A percentile compares a stretch with the other conserved stretches of the same genome.
Evolutionary conservation across 1,140 invertebrate species (phyloP).

Genomic region (Coptotermes formosanus): DNA sequence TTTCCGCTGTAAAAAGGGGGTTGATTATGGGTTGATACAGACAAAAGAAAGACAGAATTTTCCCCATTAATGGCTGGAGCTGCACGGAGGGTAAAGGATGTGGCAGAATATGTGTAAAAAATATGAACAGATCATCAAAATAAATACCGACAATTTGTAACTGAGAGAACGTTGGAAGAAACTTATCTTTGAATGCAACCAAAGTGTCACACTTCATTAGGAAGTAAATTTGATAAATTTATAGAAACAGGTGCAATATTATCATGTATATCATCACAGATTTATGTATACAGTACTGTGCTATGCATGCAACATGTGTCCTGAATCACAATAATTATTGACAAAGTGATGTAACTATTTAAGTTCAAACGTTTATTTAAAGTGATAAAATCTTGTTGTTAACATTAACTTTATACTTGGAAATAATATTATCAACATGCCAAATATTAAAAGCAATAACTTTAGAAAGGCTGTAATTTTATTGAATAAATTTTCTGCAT

Average conservation of each 20-base stretch:
- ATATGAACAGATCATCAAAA: not conserved
- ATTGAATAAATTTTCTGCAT: too few species aligned
- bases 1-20: not conserved
- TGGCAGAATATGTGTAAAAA: not conserved
- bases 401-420: not conserved
- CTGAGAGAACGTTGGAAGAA: not conserved
- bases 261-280: not conserved
- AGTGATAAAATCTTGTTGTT: not conserved
- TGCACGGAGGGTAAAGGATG: not conserved
- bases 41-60: not conserved
- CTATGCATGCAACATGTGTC: not conserved
- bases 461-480: not conserved
- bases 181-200: not conserved
- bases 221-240: not conserved
- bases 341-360: not conserved
- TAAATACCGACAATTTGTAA: not conserved
- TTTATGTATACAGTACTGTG: not conserved
- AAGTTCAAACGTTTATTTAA: not conserved
- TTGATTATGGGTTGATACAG: not conserved
- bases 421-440: not conserved
- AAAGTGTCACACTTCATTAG: not conserved
- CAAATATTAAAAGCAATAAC: not conserved
- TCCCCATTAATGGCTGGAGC: not conserved
- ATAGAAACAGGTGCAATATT: not conserved
- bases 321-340: not conserved